Base-by-base conservation (phyloP, 2,113 vertebrate genomes). In the Formicarius rufipectus region DNA sequence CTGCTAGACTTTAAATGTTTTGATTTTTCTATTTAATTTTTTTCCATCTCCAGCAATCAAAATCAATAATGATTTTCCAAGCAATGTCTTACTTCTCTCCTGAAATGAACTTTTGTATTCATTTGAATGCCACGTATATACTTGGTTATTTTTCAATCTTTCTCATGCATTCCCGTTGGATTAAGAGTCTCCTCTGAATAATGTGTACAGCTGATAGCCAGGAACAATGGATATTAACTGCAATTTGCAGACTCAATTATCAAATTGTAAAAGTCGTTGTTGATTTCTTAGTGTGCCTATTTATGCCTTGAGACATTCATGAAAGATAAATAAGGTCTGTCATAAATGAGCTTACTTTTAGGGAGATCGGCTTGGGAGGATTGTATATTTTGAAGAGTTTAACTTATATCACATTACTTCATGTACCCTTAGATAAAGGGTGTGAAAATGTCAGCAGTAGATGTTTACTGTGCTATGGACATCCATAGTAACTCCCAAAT, bases 181-280 rank as follows among this genome's bases (percentile, higher is more conserved):
- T 87, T 81, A 83, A 80, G 50, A 64, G 11, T 85, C n/a, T 83
- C 24, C 17, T 85, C 35, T 80, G 24, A 87, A 55, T 52, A 91
- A 80, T 77, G 56, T 39, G 47, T 67, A 83, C 39, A 86, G 50
- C 84, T 80, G 35, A 76, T 88, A 73, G 68, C 67, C 67, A 67
- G 68, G 52, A 88, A 74, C 63, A 6, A 1, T 75, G 78, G 27
- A 39, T 88, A 58, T 96, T 90, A 89, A 39, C 50, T 83, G 90
- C 52, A 88, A 31, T 80, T 73, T 91, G 24, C 87, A 92, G 47
- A n/a, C 42, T 93, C 79, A 77, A 37, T 94, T 95, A 72, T 25
- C 64, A 80, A 77, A 93, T 81, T 93, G 44, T 71, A 24, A 55
- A 90, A 95, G 59, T 71, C 62, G 14, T 71, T 94, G 31, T 77